Evolutionary conservation across 2,797 vertebrate species (phyloP), one percentile per base, ranked within the genome.

Genomic region (Brotula barbata): DNA sequence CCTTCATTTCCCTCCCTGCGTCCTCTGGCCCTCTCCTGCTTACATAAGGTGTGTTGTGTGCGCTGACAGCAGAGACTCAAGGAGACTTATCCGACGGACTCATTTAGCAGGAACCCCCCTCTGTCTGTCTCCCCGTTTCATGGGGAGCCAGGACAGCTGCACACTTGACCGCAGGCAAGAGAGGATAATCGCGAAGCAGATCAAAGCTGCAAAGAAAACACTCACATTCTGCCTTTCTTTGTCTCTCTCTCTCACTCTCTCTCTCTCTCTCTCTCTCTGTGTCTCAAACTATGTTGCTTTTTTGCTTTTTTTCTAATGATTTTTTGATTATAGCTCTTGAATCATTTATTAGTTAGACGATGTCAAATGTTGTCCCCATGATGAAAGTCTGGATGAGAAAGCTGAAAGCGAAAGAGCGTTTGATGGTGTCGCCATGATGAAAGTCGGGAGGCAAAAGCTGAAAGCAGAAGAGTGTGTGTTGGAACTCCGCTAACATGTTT

Each of bases 111-210:
- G 80, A 84, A 77, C 66, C 69, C 64, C 66, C 54, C 57, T 81
- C 68, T 77, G 68, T 76, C 72, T 66, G 68, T 64, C 76, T 78
- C 46, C 61, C 54, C 67, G 77, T 85, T 82, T 85, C 77, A 52
- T 8, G 58, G 73, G 76, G 67, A 76, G 73, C 40, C 23, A 45
- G 79, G 79, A 80, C 85, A 87, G 84, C 79, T 80, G 68, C 68
- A 52, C 65, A 78, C 75, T 85, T 78, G 73, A 80, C 80, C 68
- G 36, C 50, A 0, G 78, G 85, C 71, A 0, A 68, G 62, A 74
- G 71, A 41, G 54, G 69, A 79, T 75, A 78, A 78, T 75, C 73
- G 75, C 71, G 58, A 48, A 46, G 43, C 55, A 73, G 67, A 85
- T 83, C 73, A 85, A 82, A 87, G 75, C 59, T 53, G 40, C 20